Percentiles rank a stretch among this genome's conserved stretches.
These are phyloP conservation scores for Harpagifer antarcticus DNA, from an alignment of 2,797 vertebrate genomes.

Conservation along the genomic window DNA sequence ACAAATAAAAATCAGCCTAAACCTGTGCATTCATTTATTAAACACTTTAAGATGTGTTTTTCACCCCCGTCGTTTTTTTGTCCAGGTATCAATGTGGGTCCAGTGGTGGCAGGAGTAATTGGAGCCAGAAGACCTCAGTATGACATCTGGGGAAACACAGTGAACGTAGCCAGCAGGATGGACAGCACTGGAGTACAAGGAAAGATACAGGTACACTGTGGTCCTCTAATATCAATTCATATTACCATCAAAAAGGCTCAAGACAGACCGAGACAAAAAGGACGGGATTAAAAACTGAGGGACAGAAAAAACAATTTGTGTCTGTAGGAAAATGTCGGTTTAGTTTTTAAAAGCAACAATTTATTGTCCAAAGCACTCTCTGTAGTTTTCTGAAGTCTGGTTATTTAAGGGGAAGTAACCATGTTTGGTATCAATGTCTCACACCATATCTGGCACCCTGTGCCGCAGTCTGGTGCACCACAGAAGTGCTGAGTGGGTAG, in stretches of 20 bases:
- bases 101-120: constrained; percentile 97
- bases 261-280: neutral
- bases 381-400: constrained; percentile 1
- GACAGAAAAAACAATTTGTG: neutral
- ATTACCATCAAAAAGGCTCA: too few relatives aligned
- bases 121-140: constrained; percentile 97
- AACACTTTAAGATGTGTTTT: neutral
- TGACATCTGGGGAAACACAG: constrained; percentile 99
- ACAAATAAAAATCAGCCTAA: too few relatives aligned
- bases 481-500: neutral
- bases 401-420: neutral
- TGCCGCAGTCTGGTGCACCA: neutral
- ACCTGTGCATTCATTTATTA: neutral
- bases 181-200: constrained; percentile 97
- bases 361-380: neutral
- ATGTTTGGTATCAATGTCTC: neutral
- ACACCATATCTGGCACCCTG: neutral
- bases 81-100: constrained; percentile 95
- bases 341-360: neutral
- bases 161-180: constrained; percentile 98
- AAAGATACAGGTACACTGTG: constrained; percentile 90
- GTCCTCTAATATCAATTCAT: neutral
- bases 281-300: neutral
- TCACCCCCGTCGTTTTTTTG: constrained; percentile 8
- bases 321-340: neutral